phyloP scores from a whole-genome alignment of 2,113 vertebrate genomes.

The Toxotes jaculatrix region DNA sequence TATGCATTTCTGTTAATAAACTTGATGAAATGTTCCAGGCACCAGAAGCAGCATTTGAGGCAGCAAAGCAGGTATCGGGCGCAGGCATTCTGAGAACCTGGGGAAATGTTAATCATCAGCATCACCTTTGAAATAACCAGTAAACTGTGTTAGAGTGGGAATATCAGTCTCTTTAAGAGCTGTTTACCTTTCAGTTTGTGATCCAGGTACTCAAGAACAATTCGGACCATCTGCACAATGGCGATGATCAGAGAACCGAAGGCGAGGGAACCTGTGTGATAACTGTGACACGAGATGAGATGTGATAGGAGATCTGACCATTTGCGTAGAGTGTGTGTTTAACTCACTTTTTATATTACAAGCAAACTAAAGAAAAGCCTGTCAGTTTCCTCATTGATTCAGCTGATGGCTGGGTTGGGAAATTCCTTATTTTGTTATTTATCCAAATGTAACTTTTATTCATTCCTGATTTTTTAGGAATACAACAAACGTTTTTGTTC shows the following conservation, averaged over 20 bases:
- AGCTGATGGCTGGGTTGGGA: background rate
- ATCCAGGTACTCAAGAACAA: slow-evolving; percentile 92
- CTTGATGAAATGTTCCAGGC: slow-evolving; percentile 94
- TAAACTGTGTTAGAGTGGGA: background rate
- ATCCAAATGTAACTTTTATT: background rate
- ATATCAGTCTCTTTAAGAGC: background rate
- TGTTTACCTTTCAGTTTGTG: slow-evolving; percentile 90
- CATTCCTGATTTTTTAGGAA: background rate
- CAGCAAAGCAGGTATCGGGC: slow-evolving; percentile 92
- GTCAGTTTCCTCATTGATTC: background rate
- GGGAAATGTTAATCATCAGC: slow-evolving; percentile 1
- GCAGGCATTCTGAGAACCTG: slow-evolving; percentile 88
- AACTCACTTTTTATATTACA: background rate
- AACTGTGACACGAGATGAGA: slow-evolving; percentile 82
- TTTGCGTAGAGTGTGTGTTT: background rate
- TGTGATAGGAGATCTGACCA: background rate
- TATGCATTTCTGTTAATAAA: slow-evolving; percentile 98
- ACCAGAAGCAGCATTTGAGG: slow-evolving; percentile 98
- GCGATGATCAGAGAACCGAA: slow-evolving; percentile 95
- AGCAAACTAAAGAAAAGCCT: background rate
- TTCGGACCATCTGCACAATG: slow-evolving; percentile 89
- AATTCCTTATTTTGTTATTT: background rate
- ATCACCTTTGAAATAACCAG: background rate
- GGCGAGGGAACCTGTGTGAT: slow-evolving; percentile 96
- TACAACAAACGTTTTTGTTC: background rate